phyloP scores from a whole-genome alignment of 1,140 invertebrate species.

The Leptinotarsa texana region DNA sequence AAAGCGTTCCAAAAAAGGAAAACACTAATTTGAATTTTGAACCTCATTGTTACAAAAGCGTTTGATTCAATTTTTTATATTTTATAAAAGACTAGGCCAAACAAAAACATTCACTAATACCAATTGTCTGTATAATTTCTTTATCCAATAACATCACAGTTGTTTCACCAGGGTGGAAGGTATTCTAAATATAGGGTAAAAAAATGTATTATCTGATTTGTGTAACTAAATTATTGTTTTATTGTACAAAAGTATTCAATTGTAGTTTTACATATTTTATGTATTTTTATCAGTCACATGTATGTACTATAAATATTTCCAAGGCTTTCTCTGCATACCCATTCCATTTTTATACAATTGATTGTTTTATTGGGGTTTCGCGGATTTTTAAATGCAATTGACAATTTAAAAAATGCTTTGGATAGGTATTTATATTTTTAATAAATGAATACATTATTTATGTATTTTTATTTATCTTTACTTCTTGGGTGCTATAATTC shows the following conservation, averaged over 20 bases:
- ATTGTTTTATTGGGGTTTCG: slow-evolving; percentile 7
- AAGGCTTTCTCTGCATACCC: slow-evolving; percentile 27
- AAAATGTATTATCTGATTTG: slow-evolving; percentile 31
- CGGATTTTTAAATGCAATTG: slow-evolving; percentile 30
- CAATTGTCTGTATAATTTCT: not conserved
- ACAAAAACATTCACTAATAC: too few species aligned
- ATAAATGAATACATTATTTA: slow-evolving; percentile 17
- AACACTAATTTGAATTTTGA: slow-evolving; percentile 38
- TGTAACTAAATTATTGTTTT: slow-evolving; percentile 45
- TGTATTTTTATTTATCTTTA: slow-evolving; percentile 56
- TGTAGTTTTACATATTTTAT: slow-evolving; percentile 40
- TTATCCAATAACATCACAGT: slow-evolving; percentile 33
- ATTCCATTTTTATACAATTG: slow-evolving; percentile 6
- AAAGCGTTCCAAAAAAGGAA: slow-evolving; percentile 51
- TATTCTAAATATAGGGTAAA: slow-evolving; percentile 38
- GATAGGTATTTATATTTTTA: slow-evolving; percentile 27
- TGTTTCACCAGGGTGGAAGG: slow-evolving; percentile 44
- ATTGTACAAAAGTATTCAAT: slow-evolving; percentile 48
- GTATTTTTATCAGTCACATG: slow-evolving; percentile 37
- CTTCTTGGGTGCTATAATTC: slow-evolving; percentile 90
- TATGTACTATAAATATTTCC: slow-evolving; percentile 28
- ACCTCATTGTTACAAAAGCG: not conserved
- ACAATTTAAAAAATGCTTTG: slow-evolving; percentile 45
- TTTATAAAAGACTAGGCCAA: not conserved
- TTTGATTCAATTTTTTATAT: not conserved